Evolutionary conservation across 1,140 invertebrate species (phyloP).

Genomic region (Scylla paramamosain): DNA sequence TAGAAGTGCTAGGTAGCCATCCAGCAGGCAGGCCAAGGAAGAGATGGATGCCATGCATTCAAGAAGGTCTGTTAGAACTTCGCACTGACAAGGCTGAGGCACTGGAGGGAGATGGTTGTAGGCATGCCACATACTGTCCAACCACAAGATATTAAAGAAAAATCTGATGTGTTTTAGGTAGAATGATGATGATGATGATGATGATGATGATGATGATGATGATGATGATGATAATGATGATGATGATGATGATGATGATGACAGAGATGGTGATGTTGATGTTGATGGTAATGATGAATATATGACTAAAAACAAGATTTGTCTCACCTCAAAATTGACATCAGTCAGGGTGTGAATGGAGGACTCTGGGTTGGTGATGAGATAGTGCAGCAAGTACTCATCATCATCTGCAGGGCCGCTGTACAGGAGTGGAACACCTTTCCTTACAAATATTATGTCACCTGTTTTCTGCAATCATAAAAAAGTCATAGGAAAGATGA

Average conservation of each 20-base stretch:
- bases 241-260: neutral
- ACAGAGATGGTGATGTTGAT: no score
- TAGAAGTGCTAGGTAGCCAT: no score
- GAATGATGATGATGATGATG: neutral
- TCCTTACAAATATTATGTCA: constrained; percentile 72
- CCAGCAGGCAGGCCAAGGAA: no score
- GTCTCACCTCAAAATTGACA: constrained; percentile 74
- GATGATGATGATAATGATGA: neutral
- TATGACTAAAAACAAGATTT: neutral
- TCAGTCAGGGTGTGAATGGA: constrained; percentile 66
- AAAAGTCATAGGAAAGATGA: neutral
- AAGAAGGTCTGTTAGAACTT: no score
- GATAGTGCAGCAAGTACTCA: constrained; percentile 68
- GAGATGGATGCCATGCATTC: no score
- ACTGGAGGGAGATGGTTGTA: no score
- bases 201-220: neutral
- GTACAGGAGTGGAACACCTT: constrained; percentile 72
- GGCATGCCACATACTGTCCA: no score
- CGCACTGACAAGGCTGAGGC: no score
- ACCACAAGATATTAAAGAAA: no score
- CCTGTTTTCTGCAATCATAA: constrained; percentile 46
- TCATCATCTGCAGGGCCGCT: constrained; percentile 66
- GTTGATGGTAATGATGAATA: no score
- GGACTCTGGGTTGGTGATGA: constrained; percentile 71
- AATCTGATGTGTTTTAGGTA: no score